phyloP scores from a whole-genome alignment of 2,113 vertebrate species.

The Phodopus roborovskii region DNA sequence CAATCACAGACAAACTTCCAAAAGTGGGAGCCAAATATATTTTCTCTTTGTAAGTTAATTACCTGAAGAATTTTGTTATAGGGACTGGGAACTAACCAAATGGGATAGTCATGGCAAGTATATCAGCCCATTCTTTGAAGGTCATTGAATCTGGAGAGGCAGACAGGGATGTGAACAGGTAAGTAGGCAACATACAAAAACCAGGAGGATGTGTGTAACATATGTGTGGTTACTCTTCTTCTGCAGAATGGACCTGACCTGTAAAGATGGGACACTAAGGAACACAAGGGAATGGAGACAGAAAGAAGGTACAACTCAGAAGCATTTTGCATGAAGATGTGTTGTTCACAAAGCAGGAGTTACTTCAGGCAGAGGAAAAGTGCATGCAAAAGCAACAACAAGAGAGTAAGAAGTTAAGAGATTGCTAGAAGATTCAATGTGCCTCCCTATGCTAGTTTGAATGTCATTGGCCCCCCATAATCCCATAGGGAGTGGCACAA shows the following conservation, averaged over 20 bases:
- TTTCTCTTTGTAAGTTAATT: not conserved
- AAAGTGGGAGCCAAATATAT: not conserved
- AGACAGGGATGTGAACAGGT: not conserved
- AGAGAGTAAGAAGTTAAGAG: not conserved
- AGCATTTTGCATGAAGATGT: not conserved
- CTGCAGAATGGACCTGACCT: not conserved
- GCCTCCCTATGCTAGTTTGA: not conserved
- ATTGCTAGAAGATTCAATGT: not conserved
- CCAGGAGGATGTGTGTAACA: rapidly evolving
- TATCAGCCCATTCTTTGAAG: not conserved
- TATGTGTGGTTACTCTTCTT: not conserved
- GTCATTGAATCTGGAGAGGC: not conserved
- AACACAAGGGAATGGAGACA: not conserved
- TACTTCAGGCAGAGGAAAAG: not conserved
- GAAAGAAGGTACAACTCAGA: not conserved
- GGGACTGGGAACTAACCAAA: not conserved
- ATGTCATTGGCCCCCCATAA: no score
- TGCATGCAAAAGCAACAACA: not conserved
- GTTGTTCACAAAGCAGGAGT: not conserved
- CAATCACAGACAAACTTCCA: not conserved
- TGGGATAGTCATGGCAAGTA: rapidly evolving
- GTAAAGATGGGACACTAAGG: not conserved
- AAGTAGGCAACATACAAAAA: not conserved
- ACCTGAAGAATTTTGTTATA: not conserved
- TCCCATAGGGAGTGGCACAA: no score